phyloP scores from a whole-genome alignment of 2,888 invertebrate species.

The Clistopyga incitator region DNA sequence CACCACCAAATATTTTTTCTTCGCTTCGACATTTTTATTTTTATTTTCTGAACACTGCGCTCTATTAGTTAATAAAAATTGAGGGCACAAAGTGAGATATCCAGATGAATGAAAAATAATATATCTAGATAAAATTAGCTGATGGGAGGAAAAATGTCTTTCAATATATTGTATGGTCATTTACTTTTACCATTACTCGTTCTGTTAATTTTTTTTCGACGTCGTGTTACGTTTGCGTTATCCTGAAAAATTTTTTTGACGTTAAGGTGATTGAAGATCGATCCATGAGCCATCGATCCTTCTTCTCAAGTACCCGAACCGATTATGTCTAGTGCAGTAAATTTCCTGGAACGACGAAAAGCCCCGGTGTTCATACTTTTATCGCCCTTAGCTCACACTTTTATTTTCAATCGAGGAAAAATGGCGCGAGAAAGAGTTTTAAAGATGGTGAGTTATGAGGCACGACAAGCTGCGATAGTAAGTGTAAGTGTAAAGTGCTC shows the following conservation, averaged over 20 bases:
- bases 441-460: conserved; percentile 35
- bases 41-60: too few relatives aligned
- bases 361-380: not conserved
- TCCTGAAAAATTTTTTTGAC: not conserved
- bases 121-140: too few relatives aligned
- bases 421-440: not conserved
- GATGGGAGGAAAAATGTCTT: too few relatives aligned
- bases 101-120: too few relatives aligned
- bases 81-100: too few relatives aligned
- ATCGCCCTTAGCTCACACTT: not conserved
- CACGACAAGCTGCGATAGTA: conserved; percentile 2
- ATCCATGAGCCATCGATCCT: not conserved
- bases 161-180: too few relatives aligned
- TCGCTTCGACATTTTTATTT: too few relatives aligned
- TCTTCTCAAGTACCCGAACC: conserved; percentile 9
- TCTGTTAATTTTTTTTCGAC: not conserved
- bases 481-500: conserved; percentile 27
- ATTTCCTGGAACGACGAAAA: not conserved
- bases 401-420: conserved; percentile 40
- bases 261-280: not conserved
- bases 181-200: too few relatives aligned
- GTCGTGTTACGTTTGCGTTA: not conserved
- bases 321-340: not conserved
- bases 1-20: too few relatives aligned
- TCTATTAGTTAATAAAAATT: too few relatives aligned